A percentile compares a stretch with the other conserved stretches of the same genome.
Conservation (phyloP, 2,113 vertebrate species). For the Phodopus roborovskii region DNA sequence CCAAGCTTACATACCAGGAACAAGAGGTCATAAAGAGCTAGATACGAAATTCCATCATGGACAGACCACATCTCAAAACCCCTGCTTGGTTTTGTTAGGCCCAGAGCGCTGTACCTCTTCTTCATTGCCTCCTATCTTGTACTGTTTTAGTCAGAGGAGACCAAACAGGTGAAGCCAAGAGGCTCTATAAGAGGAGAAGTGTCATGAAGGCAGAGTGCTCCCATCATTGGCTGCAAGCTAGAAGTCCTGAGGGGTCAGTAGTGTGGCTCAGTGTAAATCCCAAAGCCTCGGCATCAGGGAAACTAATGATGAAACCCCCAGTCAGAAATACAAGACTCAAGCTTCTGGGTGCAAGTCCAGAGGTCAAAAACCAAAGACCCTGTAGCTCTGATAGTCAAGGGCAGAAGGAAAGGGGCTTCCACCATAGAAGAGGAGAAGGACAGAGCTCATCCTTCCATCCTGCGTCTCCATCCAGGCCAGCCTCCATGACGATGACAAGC, state of each 20-base stretch:
- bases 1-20: fast-evolving
- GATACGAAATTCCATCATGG: fast-evolving
- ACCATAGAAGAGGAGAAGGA: too few relatives aligned
- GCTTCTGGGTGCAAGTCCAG: neutral
- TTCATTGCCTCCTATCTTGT: fast-evolving
- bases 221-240: neutral
- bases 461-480: neutral
- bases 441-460: neutral
- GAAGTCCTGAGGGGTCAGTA: neutral
- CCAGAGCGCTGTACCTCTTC: fast-evolving
- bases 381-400: neutral
- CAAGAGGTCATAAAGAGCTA: neutral
- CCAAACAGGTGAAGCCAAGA: neutral
- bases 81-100: neutral
- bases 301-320: too few relatives aligned
- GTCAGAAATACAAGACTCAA: neutral
- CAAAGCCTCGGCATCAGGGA: neutral
- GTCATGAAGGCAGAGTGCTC: neutral
- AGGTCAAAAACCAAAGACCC: neutral
- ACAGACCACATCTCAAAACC: fast-evolving
- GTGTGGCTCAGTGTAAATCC: neutral
- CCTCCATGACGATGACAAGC: neutral
- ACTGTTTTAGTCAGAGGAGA: neutral
- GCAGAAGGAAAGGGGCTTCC: neutral
- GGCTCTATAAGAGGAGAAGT: neutral